phyloP scores from a whole-genome alignment of 2,888 invertebrate species.

The Poecilobothrus nobilitatus region DNA sequence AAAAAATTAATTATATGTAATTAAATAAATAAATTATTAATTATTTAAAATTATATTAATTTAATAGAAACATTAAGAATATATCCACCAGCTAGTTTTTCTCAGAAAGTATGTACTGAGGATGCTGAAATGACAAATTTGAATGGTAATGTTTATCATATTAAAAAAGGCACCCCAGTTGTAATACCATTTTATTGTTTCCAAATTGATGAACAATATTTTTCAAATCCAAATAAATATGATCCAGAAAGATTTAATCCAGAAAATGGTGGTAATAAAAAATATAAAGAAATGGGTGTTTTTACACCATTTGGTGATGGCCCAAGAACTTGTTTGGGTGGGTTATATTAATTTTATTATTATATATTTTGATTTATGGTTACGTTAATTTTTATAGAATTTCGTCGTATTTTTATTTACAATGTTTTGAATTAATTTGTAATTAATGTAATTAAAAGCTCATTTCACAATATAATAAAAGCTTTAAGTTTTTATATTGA shows the following conservation, averaged over 20 bases:
- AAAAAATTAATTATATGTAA: conserved; percentile 13
- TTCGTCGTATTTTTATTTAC: too few relatives aligned
- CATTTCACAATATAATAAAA: too few relatives aligned
- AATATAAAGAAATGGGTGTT: conserved; percentile 32
- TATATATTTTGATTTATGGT: too few relatives aligned
- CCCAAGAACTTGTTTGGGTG: conserved; percentile 39
- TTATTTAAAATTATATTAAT: too few relatives aligned
- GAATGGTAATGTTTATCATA: conserved; percentile 27
- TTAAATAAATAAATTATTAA: neutral
- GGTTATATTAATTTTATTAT: too few relatives aligned
- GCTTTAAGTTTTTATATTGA: too few relatives aligned
- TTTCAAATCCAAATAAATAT: conserved; percentile 30
- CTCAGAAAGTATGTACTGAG: conserved; percentile 34
- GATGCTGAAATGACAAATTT: conserved; percentile 28
- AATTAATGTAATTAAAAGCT: too few relatives aligned
- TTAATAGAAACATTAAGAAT: conserved; percentile 33
- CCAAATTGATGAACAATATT: conserved; percentile 33
- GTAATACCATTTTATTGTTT: conserved; percentile 31
- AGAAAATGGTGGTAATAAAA: conserved; percentile 33
- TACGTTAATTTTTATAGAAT: too few relatives aligned
- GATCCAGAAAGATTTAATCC: conserved; percentile 35
- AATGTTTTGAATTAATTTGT: too few relatives aligned
- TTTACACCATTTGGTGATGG: too few relatives aligned
- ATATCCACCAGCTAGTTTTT: conserved; percentile 29
- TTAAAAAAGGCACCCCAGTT: conserved; percentile 29